Base-by-base conservation (phyloP, 1,140 invertebrate species). In the Thalassaphorura encarpata region DNA sequence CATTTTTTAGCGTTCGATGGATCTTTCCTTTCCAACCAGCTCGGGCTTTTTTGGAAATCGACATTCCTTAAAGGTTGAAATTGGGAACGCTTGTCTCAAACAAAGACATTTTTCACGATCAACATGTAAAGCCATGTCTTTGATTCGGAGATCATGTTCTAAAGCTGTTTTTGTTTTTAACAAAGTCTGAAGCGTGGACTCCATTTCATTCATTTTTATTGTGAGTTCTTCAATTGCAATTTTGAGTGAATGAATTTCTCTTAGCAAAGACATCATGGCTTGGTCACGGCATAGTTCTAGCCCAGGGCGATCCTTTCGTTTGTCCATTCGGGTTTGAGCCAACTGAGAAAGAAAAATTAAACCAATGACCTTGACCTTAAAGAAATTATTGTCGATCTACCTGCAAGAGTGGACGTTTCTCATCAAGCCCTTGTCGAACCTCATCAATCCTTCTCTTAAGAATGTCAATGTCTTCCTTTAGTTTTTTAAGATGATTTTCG, bases 231-330 rank as follows among this genome's bases (percentile, higher is more conserved):
- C 55, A 28, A 54, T 58, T n/a, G 46, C 41, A 15, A n/a, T 51
- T 45, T 58, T 55, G 24, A 64, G 45, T 0, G 48, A 39, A 23
- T 55, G 56, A 13, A 64, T 49, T 51, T 64, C 62, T 8, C 36
- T 50, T 3, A 58, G 24, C 24, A 64, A 33, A 18, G 62, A 43
- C 13, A 60, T 23, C 43, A 51, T 58, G 3, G 48, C 62, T 39
- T 58, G 57, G 27, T 64, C 62, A 2, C 41, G 52, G 21, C 62
- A 64, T 16, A 64, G 53, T 47, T 64, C 62, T 16, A 64, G 36
- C n/a, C 58, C 58, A 19, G 62, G 58, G 18, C 62, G 54, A 40
- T 64, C 42, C 23, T 56, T 64, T 16, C 62, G 29, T 36, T 60
- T 64, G 28, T 60, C 58, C 18, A 58, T 21, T 5, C 62, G 51